Conservation (phyloP, 2,797 vertebrate genomes). For the Anas bernieri region DNA sequence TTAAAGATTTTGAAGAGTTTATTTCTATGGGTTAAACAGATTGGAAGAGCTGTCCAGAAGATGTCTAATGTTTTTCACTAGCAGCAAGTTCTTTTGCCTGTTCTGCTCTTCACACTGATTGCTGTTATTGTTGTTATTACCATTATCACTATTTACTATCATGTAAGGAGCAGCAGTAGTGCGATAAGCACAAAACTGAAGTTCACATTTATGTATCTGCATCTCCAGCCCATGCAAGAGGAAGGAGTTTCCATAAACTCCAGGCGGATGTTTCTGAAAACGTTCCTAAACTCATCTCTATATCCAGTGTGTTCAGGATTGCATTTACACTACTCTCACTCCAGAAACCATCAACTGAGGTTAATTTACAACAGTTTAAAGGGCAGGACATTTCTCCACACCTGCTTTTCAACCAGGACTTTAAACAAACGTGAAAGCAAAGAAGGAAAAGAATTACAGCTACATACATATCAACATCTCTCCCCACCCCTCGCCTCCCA, state of each 20-base stretch:
- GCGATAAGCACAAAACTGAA: background rate
- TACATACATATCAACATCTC: background rate
- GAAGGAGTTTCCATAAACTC: slow-evolving; percentile 14
- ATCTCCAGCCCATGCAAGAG: background rate
- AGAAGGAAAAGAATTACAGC: background rate
- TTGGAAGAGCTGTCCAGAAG: background rate
- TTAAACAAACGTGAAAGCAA: background rate
- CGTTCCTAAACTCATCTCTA: slow-evolving; percentile 1
- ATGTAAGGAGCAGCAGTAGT: background rate
- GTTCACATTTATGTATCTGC: background rate
- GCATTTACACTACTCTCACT: background rate
- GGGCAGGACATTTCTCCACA: background rate
- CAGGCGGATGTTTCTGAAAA: background rate
- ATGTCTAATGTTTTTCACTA: background rate
- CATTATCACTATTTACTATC: background rate
- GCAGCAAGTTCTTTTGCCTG: background rate
- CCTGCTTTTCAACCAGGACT: background rate
- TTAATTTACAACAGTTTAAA: background rate
- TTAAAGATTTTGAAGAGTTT: background rate
- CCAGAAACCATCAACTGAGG: background rate
- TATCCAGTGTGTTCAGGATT: background rate
- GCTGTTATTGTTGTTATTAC: background rate
- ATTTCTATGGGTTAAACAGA: background rate
- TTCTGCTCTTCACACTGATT: background rate
- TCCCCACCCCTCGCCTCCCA: too few species aligned